Evolutionary conservation across 2,888 invertebrate species (phyloP).

Genomic region (Pachycephus smyrnensis): DNA sequence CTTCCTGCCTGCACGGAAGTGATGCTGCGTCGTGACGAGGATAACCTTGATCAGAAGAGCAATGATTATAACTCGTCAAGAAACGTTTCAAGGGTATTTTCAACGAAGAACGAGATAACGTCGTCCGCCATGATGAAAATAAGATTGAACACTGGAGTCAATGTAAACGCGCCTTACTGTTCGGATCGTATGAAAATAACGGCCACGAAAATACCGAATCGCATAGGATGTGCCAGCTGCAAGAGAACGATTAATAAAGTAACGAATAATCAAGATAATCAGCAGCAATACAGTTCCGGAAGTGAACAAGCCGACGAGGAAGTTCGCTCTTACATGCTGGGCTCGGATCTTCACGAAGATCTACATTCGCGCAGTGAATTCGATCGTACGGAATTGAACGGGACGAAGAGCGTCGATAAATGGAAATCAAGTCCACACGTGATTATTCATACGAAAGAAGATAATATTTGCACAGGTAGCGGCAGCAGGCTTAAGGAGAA

Average conservation of each 20-base stretch:
- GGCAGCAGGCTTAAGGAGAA: background rate
- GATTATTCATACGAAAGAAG: constrained; percentile 2
- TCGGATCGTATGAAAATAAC: background rate
- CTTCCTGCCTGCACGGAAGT: constrained; percentile 4
- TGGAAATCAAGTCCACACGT: background rate
- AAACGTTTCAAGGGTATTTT: constrained; percentile 1
- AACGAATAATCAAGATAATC: constrained; percentile 7
- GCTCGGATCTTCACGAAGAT: background rate
- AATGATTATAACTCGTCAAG: constrained; percentile 2
- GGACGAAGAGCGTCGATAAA: background rate
- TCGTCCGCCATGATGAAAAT: background rate
- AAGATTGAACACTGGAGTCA: background rate
- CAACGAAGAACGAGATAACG: background rate
- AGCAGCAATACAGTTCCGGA: constrained; percentile 22
- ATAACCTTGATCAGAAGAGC: background rate
- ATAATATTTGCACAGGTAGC: constrained; percentile 18
- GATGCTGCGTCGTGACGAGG: background rate
- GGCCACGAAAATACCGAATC: constrained; percentile 1
- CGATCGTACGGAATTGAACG: constrained; percentile 3
- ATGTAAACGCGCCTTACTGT: background rate
- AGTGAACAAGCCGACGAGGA: constrained; percentile 24
- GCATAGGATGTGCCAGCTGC: background rate
- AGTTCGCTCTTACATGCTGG: constrained; percentile 23
- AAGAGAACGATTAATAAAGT: background rate
- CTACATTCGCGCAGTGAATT: background rate